Conservation (phyloP, 2,797 vertebrate genomes). For the Sciaenops ocellatus region DNA sequence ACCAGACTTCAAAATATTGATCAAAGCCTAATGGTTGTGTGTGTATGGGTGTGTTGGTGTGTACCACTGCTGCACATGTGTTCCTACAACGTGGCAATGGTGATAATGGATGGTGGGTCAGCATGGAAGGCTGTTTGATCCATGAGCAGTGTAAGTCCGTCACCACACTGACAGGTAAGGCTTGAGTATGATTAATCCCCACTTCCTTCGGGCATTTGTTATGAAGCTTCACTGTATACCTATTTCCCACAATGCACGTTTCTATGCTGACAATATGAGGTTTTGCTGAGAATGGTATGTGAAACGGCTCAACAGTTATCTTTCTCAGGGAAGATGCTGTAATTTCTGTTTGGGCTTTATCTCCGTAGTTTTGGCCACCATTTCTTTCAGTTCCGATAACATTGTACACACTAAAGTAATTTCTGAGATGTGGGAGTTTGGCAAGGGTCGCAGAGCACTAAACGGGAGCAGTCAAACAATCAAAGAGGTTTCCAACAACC, state of each 20-base stretch:
- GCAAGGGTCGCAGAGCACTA: not conserved
- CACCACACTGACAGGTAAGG: slow-evolving; percentile 46
- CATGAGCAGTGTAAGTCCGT: slow-evolving; percentile 65
- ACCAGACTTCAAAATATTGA: not conserved
- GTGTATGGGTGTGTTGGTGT: slow-evolving; percentile 14
- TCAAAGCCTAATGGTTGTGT: slow-evolving; percentile 14
- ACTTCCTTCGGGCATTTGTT: slow-evolving; percentile 60
- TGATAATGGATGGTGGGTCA: slow-evolving; percentile 70
- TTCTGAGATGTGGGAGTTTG: not conserved
- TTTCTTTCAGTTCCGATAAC: not conserved
- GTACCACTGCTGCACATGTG: slow-evolving; percentile 21
- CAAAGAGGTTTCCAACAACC: not conserved
- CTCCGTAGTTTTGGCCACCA: not conserved
- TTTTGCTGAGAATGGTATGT: slow-evolving; percentile 19
- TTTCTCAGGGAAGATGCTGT: not conserved
- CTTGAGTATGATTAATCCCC: slow-evolving; percentile 67
- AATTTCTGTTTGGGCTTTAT: not conserved
- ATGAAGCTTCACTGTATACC: slow-evolving; percentile 42
- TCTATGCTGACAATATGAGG: slow-evolving; percentile 18
- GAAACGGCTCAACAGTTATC: slow-evolving; percentile 8
- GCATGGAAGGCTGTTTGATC: slow-evolving; percentile 62
- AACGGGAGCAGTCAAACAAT: not conserved
- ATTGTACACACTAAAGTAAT: not conserved
- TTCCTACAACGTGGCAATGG: slow-evolving; percentile 43
- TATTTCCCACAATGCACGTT: slow-evolving; percentile 48